Conservation (phyloP, 2,113 vertebrate genomes). For the Epinephelus fuscoguttatus region DNA sequence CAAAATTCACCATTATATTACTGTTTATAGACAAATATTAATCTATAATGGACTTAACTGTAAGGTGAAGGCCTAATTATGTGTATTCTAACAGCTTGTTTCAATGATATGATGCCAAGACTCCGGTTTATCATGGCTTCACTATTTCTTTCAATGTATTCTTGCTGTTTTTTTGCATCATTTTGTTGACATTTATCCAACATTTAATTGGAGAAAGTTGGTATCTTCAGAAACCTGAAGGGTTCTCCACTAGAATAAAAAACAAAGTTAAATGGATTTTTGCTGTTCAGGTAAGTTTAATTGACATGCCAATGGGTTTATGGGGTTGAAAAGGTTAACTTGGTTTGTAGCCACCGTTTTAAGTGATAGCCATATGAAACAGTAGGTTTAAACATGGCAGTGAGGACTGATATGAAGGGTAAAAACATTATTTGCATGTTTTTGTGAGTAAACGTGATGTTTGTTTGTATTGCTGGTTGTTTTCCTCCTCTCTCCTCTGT, state of each 20-base stretch:
- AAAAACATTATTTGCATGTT: neutral
- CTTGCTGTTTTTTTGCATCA: neutral
- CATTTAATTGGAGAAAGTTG: neutral
- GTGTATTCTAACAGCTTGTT: neutral
- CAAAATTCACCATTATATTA: neutral
- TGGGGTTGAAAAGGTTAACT: neutral
- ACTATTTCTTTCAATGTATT: neutral
- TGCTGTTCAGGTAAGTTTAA: neutral
- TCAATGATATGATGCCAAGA: neutral
- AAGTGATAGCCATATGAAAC: neutral
- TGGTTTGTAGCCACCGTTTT: constrained; percentile 20
- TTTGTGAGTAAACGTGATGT: neutral
- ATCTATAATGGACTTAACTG: neutral
- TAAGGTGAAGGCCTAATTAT: neutral
- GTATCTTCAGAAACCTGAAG: neutral
- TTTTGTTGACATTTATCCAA: neutral
- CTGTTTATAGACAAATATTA: neutral
- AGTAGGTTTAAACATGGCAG: neutral
- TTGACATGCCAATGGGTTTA: neutral
- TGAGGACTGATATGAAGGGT: too few relatives aligned
- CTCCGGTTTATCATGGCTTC: neutral
- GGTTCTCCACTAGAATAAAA: neutral
- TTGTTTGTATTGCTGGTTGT: neutral
- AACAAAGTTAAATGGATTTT: neutral
- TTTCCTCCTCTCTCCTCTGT: neutral